Conservation (phyloP, 2,113 vertebrate species). For the Circaetus gallicus region DNA sequence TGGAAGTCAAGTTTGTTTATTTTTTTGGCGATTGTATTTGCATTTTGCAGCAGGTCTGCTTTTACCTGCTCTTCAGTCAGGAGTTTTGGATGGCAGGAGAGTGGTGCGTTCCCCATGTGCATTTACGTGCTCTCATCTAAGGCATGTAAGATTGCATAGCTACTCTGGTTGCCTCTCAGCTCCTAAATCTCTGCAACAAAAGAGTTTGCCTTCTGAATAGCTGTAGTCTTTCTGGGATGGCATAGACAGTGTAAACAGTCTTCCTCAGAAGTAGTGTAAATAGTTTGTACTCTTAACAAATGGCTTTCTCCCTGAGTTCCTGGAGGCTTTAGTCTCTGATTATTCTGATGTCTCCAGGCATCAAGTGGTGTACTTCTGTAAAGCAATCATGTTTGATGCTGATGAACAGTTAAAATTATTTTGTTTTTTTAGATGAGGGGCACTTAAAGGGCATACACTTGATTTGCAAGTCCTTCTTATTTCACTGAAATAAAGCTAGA, state of each 20-base stretch:
- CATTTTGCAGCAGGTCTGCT: not conserved
- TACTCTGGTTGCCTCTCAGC: not conserved
- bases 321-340: not conserved
- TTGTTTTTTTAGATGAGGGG: not conserved
- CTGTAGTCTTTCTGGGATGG: not conserved
- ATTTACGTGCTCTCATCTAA: not conserved
- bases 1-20: not conserved
- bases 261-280: not conserved
- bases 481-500: not conserved
- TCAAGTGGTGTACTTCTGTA: not conserved
- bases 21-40: not conserved
- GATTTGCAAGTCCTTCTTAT: not conserved
- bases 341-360: not conserved
- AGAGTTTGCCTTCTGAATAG: not conserved
- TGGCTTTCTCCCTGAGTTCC: not conserved
- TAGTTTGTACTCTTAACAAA: not conserved
- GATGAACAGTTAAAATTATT: not conserved
- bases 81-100: not conserved
- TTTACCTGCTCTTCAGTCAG: not conserved
- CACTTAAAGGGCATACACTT: not conserved
- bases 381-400: not conserved
- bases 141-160: fast-evolving
- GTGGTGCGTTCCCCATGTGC: fast-evolving
- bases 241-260: not conserved
- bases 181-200: not conserved